Percentiles rank a stretch among this genome's conserved stretches.
These are phyloP conservation scores for Parapsyche elsis DNA, from an alignment of 1,140 invertebrate species.

Conservation along the genomic window DNA sequence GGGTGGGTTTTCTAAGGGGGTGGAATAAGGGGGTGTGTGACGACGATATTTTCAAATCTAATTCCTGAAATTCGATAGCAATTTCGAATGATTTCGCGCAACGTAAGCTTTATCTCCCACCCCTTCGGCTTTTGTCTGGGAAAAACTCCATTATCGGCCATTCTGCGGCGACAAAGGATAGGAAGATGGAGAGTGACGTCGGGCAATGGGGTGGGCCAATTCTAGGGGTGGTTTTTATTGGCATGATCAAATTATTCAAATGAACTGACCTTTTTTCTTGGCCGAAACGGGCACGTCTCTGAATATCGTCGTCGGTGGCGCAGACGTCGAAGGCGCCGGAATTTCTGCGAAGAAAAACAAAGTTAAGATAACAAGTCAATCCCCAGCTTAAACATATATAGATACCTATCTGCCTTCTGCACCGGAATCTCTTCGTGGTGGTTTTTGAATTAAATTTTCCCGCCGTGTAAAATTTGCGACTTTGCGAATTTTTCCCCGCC, in stretches of 20 bases:
- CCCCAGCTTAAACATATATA: neutral
- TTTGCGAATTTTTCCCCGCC: too few relatives aligned
- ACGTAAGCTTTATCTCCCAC: conserved; percentile 25
- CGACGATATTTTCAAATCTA: conserved; percentile 16
- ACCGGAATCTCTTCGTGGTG: too few relatives aligned
- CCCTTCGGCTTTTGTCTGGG: conserved; percentile 13
- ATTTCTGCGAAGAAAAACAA: conserved; percentile 49
- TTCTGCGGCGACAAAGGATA: conserved; percentile 39
- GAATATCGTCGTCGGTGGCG: conserved; percentile 42
- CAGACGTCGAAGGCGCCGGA: conserved; percentile 50
- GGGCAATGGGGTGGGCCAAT: conserved; percentile 22
- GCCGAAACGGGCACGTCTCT: conserved; percentile 39
- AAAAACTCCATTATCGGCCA: conserved; percentile 37
- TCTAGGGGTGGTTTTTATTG: conserved; percentile 35
- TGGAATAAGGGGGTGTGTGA: too few relatives aligned
- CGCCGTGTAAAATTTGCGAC: too few relatives aligned
- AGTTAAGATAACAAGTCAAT: conserved; percentile 20
- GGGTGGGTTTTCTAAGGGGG: too few relatives aligned
- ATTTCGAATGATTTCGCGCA: conserved; percentile 38
- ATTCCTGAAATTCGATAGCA: conserved; percentile 22
- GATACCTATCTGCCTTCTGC: neutral
- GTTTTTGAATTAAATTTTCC: too few relatives aligned
- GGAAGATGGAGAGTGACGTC: conserved; percentile 28
- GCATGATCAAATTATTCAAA: conserved; percentile 55
- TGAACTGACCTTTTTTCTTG: conserved; percentile 56